Conservation (phyloP, 2,888 invertebrate genomes). For the Pandemis heparana region DNA sequence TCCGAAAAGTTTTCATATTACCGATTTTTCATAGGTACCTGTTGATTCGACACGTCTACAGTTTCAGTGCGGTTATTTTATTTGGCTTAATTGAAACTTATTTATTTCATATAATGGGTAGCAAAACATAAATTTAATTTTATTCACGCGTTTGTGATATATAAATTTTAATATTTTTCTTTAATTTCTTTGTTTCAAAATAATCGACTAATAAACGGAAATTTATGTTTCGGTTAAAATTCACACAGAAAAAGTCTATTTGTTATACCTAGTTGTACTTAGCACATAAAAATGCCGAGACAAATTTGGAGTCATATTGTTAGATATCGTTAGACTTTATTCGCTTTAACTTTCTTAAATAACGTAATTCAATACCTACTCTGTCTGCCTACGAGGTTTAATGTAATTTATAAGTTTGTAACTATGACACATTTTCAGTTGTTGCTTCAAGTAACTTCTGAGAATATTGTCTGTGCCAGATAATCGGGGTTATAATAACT, state of each 20-base stretch:
- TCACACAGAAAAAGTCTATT: too few species aligned
- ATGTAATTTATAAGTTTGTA: not conserved
- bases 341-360: conserved; percentile 1
- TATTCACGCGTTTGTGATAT: too few species aligned
- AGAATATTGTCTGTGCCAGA: not conserved
- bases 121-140: not conserved
- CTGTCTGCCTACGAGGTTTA: not conserved
- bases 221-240: too few species aligned
- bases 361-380: not conserved
- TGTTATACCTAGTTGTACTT: too few species aligned
- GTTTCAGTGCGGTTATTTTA: not conserved
- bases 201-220: too few species aligned
- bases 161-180: too few species aligned
- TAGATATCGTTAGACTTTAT: not conserved
- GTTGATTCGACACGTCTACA: not conserved
- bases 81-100: not conserved
- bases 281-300: too few species aligned
- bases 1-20: conserved; percentile 6
- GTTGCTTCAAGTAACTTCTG: not conserved
- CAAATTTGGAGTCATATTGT: not conserved
- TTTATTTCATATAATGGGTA: not conserved
- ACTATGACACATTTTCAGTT: not conserved
- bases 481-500: not conserved
- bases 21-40: not conserved
- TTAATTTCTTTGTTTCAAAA: too few species aligned